Percentiles rank a stretch among this genome's conserved stretches.
Conservation (phyloP, 2,797 vertebrate genomes). For the Lagodon rhomboides region DNA sequence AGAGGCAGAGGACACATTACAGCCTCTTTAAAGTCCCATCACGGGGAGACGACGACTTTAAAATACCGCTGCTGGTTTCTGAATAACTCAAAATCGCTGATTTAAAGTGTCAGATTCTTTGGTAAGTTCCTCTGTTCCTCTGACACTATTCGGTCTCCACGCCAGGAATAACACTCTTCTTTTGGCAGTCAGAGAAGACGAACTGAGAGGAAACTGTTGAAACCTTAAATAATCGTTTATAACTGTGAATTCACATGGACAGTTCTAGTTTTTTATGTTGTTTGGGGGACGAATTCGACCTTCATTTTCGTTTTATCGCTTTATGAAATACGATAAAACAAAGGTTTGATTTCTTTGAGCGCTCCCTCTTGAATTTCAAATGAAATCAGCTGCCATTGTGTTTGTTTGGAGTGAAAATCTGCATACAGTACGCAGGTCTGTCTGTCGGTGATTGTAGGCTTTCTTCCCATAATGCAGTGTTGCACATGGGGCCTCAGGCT, state of each 20-base stretch:
- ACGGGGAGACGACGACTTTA: not conserved
- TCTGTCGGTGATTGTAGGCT: constrained; percentile 1
- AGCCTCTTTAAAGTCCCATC: not conserved
- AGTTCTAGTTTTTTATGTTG: not conserved
- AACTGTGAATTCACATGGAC: not conserved
- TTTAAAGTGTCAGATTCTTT: not conserved
- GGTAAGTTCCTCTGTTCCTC: not conserved
- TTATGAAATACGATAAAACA: not conserved
- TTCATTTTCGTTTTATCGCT: not conserved
- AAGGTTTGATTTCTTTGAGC: not conserved
- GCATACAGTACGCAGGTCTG: not conserved
- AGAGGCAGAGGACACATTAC: constrained; percentile 7
- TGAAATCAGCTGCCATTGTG: constrained; percentile 11
- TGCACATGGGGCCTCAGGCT: constrained; percentile 15
- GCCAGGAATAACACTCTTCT: not conserved
- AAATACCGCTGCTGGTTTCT: not conserved
- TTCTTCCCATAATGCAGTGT: not conserved
- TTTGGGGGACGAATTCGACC: not conserved
- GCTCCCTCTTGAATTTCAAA: not conserved
- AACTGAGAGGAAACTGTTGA: not conserved
- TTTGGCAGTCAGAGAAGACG: not conserved
- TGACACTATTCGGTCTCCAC: not conserved
- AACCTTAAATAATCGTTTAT: not conserved
- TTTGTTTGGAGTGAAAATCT: not conserved
- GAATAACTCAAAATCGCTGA: not conserved